Conservation (phyloP, 1,140 invertebrate genomes). For the Marisa cornuarietis region DNA sequence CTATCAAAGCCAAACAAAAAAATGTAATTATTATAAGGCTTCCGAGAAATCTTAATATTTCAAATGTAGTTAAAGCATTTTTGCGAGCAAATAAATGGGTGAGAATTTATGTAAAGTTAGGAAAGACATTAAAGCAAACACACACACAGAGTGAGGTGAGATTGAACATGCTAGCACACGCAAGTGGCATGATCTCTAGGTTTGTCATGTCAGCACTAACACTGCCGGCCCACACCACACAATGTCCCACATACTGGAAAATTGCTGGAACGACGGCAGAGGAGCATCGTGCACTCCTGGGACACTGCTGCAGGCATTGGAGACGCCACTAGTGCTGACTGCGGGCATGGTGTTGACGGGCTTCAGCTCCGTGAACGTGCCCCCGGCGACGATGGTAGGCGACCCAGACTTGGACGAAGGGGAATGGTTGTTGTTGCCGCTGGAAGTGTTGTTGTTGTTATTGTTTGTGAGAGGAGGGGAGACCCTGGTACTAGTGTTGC, state of each 20-base stretch:
- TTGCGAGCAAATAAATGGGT: too few relatives aligned
- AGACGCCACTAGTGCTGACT: background rate
- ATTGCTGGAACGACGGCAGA: slow-evolving; percentile 16
- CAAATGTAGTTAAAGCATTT: too few relatives aligned
- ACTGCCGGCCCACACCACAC: too few relatives aligned
- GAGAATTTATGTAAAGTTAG: too few relatives aligned
- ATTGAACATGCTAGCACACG: too few relatives aligned
- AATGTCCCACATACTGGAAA: slow-evolving; percentile 16
- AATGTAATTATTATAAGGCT: too few relatives aligned
- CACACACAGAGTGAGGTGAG: too few relatives aligned
- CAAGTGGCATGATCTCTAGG: too few relatives aligned
- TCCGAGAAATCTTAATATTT: too few relatives aligned
- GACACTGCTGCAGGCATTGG: background rate
- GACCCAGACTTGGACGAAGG: slow-evolving; percentile 23
- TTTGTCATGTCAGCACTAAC: too few relatives aligned
- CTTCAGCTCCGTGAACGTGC: slow-evolving; percentile 33
- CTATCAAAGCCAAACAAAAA: too few relatives aligned
- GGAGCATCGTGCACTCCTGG: slow-evolving; percentile 1
- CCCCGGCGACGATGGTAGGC: background rate
- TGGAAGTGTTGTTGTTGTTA: slow-evolving; percentile 17
- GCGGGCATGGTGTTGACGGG: slow-evolving; percentile 16
- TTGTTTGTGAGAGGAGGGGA: slow-evolving; percentile 8
- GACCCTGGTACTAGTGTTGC: background rate
- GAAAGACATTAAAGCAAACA: too few relatives aligned
- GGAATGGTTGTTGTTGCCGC: slow-evolving; percentile 25